These are phyloP conservation scores for Aldrovandia affinis DNA, from an alignment of 2,797 vertebrate species.

Conservation along the genomic window DNA sequence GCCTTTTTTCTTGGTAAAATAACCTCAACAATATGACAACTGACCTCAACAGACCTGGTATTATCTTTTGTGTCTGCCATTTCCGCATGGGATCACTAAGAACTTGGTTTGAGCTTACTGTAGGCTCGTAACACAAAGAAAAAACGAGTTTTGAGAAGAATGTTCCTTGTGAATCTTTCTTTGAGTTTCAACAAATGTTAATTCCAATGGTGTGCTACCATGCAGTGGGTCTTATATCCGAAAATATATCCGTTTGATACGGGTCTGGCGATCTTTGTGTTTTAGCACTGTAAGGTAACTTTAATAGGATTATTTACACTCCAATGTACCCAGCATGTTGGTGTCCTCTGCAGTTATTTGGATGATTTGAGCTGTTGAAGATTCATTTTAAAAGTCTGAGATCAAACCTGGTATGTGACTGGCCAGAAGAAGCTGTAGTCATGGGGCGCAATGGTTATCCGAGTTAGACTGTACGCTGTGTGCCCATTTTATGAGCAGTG, in stretches of 20 bases:
- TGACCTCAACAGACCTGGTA: not conserved
- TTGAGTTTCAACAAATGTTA: not conserved
- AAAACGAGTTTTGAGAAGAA: too few species aligned
- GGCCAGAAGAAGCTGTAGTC: constrained; percentile 37
- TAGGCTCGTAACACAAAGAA: too few species aligned
- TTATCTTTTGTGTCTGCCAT: not conserved
- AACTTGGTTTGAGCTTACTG: not conserved
- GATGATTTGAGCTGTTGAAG: constrained; percentile 51
- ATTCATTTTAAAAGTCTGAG: constrained; percentile 61
- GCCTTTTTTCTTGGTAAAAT: constrained; percentile 59
- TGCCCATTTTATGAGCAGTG: not conserved
- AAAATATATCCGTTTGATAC: not conserved
- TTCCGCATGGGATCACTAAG: not conserved
- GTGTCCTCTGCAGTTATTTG: constrained; percentile 28
- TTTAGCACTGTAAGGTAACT: not conserved
- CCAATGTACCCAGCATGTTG: constrained; percentile 14
- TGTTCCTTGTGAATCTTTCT: too few species aligned
- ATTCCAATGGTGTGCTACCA: not conserved
- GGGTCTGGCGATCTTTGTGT: constrained; percentile 4
- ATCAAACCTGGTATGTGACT: constrained; percentile 54
- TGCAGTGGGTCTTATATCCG: not conserved
- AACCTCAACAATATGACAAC: constrained; percentile 42
- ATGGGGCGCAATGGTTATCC: constrained; percentile 4
- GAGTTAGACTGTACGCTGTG: not conserved
- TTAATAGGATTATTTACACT: not conserved